Evolutionary conservation across 2,113 vertebrate genomes (phyloP).

Genomic region (Balaeniceps rex): DNA sequence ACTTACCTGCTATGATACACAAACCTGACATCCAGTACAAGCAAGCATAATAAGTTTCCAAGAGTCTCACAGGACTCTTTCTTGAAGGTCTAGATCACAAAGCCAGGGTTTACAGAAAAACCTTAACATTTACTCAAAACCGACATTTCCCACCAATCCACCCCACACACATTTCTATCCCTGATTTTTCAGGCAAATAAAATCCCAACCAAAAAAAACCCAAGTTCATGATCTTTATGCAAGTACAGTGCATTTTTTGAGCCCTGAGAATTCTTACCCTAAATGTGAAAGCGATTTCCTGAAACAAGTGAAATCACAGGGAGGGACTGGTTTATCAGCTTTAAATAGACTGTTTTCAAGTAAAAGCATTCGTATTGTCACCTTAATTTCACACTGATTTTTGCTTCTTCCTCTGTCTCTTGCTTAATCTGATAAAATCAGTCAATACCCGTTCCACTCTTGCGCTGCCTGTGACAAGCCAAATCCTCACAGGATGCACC

Average conservation of each 20-base stretch:
- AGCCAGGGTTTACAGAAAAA: not conserved
- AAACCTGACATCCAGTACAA: not conserved
- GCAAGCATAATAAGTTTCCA: not conserved
- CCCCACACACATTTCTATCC: rapidly evolving
- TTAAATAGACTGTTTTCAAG: not conserved
- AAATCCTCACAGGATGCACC: not conserved
- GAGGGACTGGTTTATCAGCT: not conserved
- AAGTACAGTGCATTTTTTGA: not conserved
- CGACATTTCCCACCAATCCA: not conserved
- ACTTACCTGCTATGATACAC: not conserved
- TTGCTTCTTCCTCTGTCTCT: not conserved
- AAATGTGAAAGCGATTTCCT: not conserved
- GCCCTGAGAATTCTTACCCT: not conserved
- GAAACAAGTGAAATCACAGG: not conserved
- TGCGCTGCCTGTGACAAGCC: not conserved
- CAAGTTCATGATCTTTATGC: not conserved
- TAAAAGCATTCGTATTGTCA: rapidly evolving
- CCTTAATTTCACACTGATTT: not conserved
- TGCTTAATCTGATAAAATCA: not conserved
- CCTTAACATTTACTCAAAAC: not conserved
- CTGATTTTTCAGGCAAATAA: not conserved
- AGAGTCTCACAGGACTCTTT: not conserved
- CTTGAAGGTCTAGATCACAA: not conserved
- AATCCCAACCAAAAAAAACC: not conserved
- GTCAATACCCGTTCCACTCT: not conserved